Evolutionary conservation across 2,113 vertebrate species (phyloP), one percentile per base, ranked within the genome.

Genomic region (Taurulus bubalis): DNA sequence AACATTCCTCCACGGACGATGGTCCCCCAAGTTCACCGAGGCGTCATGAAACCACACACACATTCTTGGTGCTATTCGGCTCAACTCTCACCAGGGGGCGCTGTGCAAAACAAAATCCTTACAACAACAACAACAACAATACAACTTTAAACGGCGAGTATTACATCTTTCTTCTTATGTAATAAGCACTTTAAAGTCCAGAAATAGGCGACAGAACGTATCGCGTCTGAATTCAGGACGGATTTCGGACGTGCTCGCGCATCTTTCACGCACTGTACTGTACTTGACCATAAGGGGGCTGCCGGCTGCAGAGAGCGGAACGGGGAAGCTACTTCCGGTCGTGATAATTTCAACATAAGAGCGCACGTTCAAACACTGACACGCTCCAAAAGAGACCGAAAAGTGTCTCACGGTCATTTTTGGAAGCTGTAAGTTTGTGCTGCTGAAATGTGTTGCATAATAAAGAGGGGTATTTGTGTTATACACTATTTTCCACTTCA

Each of bases 311-410:
- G 26, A 16, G 11, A 49, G n/a, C 36, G 59, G 12, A 47, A 34
- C 0, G 55, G 14, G 7, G 6, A 28, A 62, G 18, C 16, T 63
- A 53, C 71, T 75, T 90, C 85, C 88, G 72, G 47, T 77, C 9
- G 30, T 2, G 3, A 8, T 5, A 0, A 9, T 74, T 90, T 86
- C 89, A 87, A 79, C 45, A 84, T 90, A 91, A 91, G 83, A 28
- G 14, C 10, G 11, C 18, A 16, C 7, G 4, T 47, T 64, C 14
- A 45, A 28, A 38, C 24, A 8, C 15, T 20, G 18, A 20, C 9
- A 4, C 11, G 18, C 55, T 58, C 24, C 6, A 14, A 40, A 26
- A 42, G 10, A 32, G 12, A 51, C 22, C 34, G 20, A 47, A 28
- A 60, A 47, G 15, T 40, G 5, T 24, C 40, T 11, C 15, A 10